Base-by-base conservation (phyloP, 2,888 invertebrate species). In the Raillietiella orientalis region DNA sequence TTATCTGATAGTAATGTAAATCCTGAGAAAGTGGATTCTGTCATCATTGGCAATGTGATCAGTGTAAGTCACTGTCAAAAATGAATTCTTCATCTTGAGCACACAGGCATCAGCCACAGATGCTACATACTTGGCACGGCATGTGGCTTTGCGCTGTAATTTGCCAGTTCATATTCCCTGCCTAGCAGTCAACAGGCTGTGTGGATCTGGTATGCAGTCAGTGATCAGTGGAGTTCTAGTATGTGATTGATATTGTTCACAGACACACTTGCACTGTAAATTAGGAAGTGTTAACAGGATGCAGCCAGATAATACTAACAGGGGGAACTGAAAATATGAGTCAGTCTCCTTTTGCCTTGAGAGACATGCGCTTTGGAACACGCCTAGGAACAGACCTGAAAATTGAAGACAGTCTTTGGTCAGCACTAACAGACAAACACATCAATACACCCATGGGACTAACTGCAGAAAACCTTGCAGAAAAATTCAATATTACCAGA, bases 321-420 rank as follows among this genome's bases (percentile, higher is more conserved):
- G 90, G 87, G 24, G 90, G 93, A 1, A 62, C 67, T 3, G 93
- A 96, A 41, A 90, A 70, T 46, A 93, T 96, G 93, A 77, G 77
- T 3, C 70, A 75, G 45, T 54, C 69, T 2, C 93, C 93, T 0
- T 82, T 67, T 46, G 59, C 66, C 2, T 67, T 74, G 1, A 58
- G 87, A 25, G 64, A 66, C 36, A 53, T 74, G 4, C 57, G 93
- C 14, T 93, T 79, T 49, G 93, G 93, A 3, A 67, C 77, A 6
- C 56, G 59, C 1, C 52, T 93, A 2, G 90, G 90, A 0, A 47
- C 50, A 13, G 65, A 60, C 35, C 57, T 64, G 28, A 55, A 59
- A 23, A 21, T 36, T 26, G 87, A 90, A 45, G 90, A 93, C 48
- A 57, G 66, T 0, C 49, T 93, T 9, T 90, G 90, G 90, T 53